Evolutionary conservation across 2,797 vertebrate species (phyloP), one percentile per base, ranked within the genome.

Genomic region (Leucoraja ocellata): DNA sequence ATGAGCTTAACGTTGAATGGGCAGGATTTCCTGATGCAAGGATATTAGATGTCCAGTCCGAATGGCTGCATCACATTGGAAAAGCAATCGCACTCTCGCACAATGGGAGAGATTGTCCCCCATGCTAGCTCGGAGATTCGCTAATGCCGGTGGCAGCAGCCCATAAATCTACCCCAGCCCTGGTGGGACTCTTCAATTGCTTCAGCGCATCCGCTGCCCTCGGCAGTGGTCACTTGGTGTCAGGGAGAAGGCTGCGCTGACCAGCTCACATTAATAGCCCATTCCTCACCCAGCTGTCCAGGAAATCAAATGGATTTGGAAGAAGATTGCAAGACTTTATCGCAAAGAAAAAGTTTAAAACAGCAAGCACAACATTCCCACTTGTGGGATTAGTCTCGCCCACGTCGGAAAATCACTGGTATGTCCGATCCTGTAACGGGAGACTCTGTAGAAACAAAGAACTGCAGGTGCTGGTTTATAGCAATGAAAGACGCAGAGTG

Each of bases 151-250:
- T 61, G 63, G 32, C 28, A 25, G 63, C n/a, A 68, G 63, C 32
- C 61, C n/a, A 88, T 68, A 88, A 88, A 88, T 88, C 84, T 88
- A 18, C 32, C 16, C 18, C 68, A 88, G 68, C n/a, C 16, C 84
- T 36, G 68, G 7, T 7, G 84, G 80, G 84, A 68, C n/a, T 32
- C 5, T 88, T 63, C 61, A 36, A 21, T 63, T 32, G 84, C 84
- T 68, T 88, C 61, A 88, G 14, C 36, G 61, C 61, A 88, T 88
- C 61, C 18, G 84, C 6, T 23, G 63, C 18, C 61, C 84, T 68
- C 36, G 84, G 68, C 9, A 68, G 7, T 68, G 65, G 68, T n/a
- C n/a, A 68, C 61, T n/a, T 68, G 61, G 68, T 63, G 21, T 36
- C 61, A 36, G 28, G 63, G n/a, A 63, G 36, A 9, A 36, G 32